A percentile compares a stretch with the other conserved stretches of the same genome.
These are phyloP conservation scores for Rhagoletis zephyria DNA, from an alignment of 1,140 invertebrate species.

Conservation along the genomic window DNA sequence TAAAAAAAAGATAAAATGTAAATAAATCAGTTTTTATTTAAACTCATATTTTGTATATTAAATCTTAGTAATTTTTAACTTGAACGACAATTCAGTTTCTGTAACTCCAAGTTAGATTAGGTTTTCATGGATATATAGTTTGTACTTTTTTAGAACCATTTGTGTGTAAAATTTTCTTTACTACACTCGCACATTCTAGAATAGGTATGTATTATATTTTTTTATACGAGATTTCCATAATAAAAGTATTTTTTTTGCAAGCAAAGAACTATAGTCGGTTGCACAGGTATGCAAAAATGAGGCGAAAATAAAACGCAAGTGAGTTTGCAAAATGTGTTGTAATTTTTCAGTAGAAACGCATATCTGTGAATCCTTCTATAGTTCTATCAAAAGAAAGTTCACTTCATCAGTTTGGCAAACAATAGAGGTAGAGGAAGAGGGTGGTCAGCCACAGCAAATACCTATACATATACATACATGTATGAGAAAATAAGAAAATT, in stretches of 20 bases:
- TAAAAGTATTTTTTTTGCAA: background rate
- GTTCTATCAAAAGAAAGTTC: slow-evolving; percentile 7
- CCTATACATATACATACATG: background rate
- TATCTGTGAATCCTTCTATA: background rate
- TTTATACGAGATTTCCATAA: background rate
- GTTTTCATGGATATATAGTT: background rate
- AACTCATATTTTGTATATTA: background rate
- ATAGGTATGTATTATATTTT: background rate
- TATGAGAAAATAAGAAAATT: slow-evolving; percentile 4
- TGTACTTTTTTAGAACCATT: background rate
- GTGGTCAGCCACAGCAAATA: background rate
- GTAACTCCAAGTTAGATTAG: background rate
- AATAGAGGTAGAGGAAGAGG: too few relatives aligned
- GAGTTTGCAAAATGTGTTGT: too few relatives aligned
- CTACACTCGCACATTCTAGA: slow-evolving; percentile 34
- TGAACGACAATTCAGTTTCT: background rate
- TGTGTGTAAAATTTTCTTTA: background rate
- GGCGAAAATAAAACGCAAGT: too few relatives aligned
- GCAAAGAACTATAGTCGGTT: background rate
- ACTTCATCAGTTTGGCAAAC: slow-evolving; percentile 52
- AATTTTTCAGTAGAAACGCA: too few relatives aligned
- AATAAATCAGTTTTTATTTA: background rate
- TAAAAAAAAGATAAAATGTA: background rate
- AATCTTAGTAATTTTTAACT: background rate
- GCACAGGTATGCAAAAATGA: background rate